Conservation (phyloP, 2,113 vertebrate species). For the Phalacrocorax brasilianus region DNA sequence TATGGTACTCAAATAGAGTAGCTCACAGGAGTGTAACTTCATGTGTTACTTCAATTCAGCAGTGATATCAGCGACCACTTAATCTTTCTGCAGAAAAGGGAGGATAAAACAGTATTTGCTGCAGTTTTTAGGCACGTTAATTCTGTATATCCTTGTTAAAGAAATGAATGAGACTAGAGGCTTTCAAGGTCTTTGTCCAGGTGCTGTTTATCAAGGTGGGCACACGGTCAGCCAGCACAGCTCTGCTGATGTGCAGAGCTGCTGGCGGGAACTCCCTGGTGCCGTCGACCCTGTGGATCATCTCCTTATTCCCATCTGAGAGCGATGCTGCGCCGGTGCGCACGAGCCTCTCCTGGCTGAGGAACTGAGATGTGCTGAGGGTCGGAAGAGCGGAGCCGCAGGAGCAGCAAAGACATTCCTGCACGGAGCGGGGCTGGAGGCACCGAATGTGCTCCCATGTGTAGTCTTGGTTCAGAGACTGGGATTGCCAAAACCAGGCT, state of each 20-base stretch:
- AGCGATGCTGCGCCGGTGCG: neutral
- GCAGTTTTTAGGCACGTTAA: neutral
- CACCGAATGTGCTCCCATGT: accelerated
- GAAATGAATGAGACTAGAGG: neutral
- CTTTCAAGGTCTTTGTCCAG: neutral
- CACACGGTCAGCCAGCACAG: neutral
- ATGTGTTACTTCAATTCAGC: neutral
- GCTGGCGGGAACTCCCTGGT: neutral
- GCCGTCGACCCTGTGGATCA: accelerated
- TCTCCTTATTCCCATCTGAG: neutral
- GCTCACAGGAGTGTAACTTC: neutral
- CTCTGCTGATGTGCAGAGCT: neutral
- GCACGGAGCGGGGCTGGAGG: neutral
- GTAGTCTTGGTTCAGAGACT: neutral
- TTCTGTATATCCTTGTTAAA: neutral
- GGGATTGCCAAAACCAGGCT: neutral
- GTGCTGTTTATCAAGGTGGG: neutral
- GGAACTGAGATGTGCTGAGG: neutral
- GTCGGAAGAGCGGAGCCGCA: accelerated
- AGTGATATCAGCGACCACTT: neutral
- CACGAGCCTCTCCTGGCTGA: neutral
- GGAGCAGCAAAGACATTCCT: neutral
- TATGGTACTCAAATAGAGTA: neutral
- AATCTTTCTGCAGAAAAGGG: neutral
- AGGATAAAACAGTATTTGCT: neutral